Percentiles rank a stretch among this genome's conserved stretches.
Evolutionary conservation across 2,113 vertebrate genomes (phyloP).

Genomic region (Callorhinus ursinus): DNA sequence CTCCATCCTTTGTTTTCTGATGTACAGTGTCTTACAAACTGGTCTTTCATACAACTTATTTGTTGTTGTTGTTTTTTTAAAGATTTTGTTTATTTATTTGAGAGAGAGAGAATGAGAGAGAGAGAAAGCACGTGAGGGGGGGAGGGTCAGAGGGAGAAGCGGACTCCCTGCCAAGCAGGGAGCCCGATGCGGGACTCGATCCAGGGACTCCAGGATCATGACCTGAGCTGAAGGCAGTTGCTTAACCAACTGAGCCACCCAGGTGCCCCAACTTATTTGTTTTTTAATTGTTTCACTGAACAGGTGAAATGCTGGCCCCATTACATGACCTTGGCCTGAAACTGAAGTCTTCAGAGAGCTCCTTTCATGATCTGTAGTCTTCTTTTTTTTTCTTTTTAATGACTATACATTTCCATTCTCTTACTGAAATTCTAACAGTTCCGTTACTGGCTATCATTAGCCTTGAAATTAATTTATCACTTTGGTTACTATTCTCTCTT

Average conservation of each 20-base stretch:
- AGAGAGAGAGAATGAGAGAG: too few relatives aligned
- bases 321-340: background rate
- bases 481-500: slow-evolving; percentile 24
- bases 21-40: background rate
- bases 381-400: background rate
- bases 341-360: background rate
- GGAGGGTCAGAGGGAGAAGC: too few relatives aligned
- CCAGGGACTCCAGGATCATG: too few relatives aligned
- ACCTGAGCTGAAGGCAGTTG: too few relatives aligned
- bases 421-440: background rate
- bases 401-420: background rate
- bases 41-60: background rate
- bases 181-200: too few relatives aligned
- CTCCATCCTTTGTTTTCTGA: background rate
- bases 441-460: slow-evolving; percentile 20
- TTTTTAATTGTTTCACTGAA: slow-evolving; percentile 14
- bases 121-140: too few relatives aligned
- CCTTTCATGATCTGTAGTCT: background rate
- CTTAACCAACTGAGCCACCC: too few relatives aligned
- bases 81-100: too few relatives aligned
- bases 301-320: background rate
- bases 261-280: background rate
- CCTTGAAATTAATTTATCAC: slow-evolving; percentile 24
- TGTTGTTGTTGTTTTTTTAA: background rate
- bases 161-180: too few relatives aligned